Conservation (phyloP, 2,888 invertebrate genomes). For the Heliothis peltigera region DNA sequence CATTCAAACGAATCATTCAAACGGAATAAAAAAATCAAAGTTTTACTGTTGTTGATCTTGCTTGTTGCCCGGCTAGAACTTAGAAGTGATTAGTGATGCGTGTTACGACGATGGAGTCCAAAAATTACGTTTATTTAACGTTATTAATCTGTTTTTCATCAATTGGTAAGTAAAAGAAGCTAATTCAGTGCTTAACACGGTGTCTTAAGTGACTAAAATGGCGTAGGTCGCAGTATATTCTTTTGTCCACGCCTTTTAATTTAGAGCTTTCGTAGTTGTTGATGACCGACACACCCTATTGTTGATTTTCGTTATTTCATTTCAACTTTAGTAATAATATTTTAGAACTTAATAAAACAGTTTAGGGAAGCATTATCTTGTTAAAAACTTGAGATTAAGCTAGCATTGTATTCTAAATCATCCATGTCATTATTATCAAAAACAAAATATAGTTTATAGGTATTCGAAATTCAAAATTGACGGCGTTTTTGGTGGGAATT, state of each 20-base stretch:
- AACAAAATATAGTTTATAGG: too few species aligned
- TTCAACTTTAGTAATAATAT: neutral
- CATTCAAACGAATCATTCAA: slow-evolving; percentile 58
- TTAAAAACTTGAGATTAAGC: too few species aligned
- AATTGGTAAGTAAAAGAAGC: slow-evolving; percentile 72
- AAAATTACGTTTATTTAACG: slow-evolving; percentile 67
- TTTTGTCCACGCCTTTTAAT: slow-evolving; percentile 38
- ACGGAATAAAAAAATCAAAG: slow-evolving; percentile 37
- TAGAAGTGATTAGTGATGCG: slow-evolving; percentile 29
- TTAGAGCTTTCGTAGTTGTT: slow-evolving; percentile 16
- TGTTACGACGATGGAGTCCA: slow-evolving; percentile 70
- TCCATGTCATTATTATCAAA: too few species aligned
- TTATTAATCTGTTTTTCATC: slow-evolving; percentile 67
- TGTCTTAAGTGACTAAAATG: slow-evolving; percentile 22
- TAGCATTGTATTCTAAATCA: too few species aligned
- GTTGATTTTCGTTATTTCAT: slow-evolving; percentile 5
- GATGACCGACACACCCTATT: slow-evolving; percentile 46
- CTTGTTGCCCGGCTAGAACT: neutral
- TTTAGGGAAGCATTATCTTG: too few species aligned
- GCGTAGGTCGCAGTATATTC: slow-evolving; percentile 27
- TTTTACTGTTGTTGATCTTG: slow-evolving; percentile 34
- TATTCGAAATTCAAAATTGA: too few species aligned
- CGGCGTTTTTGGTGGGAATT: too few species aligned
- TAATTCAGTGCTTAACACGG: neutral
- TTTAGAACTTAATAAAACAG: neutral